Percentiles rank a stretch among this genome's conserved stretches.
These are phyloP conservation scores for Eupithecia subumbrata DNA, from an alignment of 2,888 invertebrate species.

Conservation along the genomic window DNA sequence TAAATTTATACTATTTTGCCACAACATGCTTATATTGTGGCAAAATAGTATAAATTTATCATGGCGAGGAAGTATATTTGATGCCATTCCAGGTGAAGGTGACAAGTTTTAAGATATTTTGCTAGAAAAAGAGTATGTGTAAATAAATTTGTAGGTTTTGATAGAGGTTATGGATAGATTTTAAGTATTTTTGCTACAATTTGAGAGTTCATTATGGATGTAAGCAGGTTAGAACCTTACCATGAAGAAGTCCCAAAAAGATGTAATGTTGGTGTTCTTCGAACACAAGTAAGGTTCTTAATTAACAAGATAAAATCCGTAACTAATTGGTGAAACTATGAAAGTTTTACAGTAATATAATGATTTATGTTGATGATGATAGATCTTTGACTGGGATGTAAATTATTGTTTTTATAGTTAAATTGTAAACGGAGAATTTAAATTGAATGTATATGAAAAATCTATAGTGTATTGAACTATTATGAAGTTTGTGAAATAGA, in stretches of 20 bases:
- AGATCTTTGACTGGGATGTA: not conserved
- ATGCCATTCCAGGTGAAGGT: too few relatives aligned
- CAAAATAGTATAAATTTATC: too few relatives aligned
- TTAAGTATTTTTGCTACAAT: too few relatives aligned
- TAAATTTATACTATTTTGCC: not conserved
- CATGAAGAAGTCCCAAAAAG: too few relatives aligned
- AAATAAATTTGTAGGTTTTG: not conserved
- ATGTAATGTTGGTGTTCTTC: too few relatives aligned
- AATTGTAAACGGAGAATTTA: not conserved
- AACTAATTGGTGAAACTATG: too few relatives aligned
- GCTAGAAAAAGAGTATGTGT: not conserved
- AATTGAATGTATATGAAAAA: not conserved
- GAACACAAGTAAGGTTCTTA: too few relatives aligned
- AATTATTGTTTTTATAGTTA: not conserved
- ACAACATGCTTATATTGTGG: too few relatives aligned
- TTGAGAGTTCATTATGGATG: too few relatives aligned
- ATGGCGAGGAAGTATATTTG: not conserved
- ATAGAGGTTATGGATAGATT: too few relatives aligned
- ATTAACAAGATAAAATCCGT: too few relatives aligned
- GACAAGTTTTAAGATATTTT: not conserved
- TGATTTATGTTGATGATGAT: not conserved
- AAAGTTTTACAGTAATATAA: not conserved
- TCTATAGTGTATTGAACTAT: not conserved
- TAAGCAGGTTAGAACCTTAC: too few relatives aligned
- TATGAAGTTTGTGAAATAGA: constrained; percentile 10